phyloP scores from a whole-genome alignment of 2,113 vertebrate genomes.

The Galeopterus variegatus region DNA sequence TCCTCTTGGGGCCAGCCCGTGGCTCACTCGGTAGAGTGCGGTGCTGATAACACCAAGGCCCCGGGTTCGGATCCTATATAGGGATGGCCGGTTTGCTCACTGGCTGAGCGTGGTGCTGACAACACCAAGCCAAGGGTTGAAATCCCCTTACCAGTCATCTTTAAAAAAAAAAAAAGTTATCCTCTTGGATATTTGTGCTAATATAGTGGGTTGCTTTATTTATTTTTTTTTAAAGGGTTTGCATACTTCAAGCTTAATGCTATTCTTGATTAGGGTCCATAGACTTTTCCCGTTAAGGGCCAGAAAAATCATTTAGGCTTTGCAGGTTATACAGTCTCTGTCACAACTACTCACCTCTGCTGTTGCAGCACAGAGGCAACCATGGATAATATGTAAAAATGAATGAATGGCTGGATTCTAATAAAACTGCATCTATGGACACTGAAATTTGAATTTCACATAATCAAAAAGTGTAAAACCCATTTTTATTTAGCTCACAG shows the following conservation, averaged over 20 bases:
- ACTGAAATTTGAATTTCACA: constrained; percentile 9
- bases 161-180: constrained; percentile 20
- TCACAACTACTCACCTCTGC: background rate
- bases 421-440: background rate
- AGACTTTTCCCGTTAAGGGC: background rate
- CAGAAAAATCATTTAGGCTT: background rate
- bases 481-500: background rate
- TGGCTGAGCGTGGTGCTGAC: no score
- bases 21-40: no score
- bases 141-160: no score
- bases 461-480: constrained; percentile 17
- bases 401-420: background rate
- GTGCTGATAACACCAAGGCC: no score
- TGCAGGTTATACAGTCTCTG: background rate
- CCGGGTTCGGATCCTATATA: no score
- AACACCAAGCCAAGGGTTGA: no score
- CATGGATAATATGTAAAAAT: background rate
- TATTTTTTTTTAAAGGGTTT: background rate
- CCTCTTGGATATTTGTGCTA: background rate
- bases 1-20: no score
- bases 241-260: background rate
- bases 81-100: no score
- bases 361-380: background rate
- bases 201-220: background rate
- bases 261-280: background rate